Evolutionary conservation across 2,888 invertebrate species (phyloP), one percentile per base, ranked within the genome.

Genomic region (Eubasilissa splendida): DNA sequence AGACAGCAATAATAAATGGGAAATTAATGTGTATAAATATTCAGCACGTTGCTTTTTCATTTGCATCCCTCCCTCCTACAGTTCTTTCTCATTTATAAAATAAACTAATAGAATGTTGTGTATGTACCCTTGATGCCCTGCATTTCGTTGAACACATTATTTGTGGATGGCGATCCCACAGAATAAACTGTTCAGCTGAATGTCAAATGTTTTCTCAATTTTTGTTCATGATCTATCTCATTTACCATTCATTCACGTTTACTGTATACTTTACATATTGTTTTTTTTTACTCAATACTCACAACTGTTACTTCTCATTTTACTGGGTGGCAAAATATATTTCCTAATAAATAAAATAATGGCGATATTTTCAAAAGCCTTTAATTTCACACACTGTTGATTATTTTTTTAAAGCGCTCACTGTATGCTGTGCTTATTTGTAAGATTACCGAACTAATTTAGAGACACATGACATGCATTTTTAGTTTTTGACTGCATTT

Each of bases 281-380:
- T n/a, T n/a, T 58, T 12, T 58, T 12, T 54, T 58, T 70, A 14
- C 14, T 31, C 22, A 22, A 53, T 70, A 10, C 31, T 54, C 54
- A 22, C 53, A 70, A 33, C 53, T 70, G 70, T 70, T 70, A 70
- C 70, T 70, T 70, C 70, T 70, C 70, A 70, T 70, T 70, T 70
- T 70, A 70, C 70, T 70, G 53, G 10, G 70, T 70, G 70, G 70
- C 70, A 53, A 31, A 12, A 42, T 42, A 42, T 42, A 5, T 42
- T 42, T 42, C 42, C 42, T 42, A 7, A 22, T 22, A 22, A 22
- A 22, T 22, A 22, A 22, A 22, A 22, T 22, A 22, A 42, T 42
- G 42, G 42, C 42, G 42, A 42, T 42, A 42, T 7, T 42, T 42
- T 2, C 22, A 42, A 42, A 42, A 42, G 7, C 42, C 42, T 42